A percentile compares a stretch with the other conserved stretches of the same genome.
phyloP scores from a whole-genome alignment of 1,140 invertebrate genomes.

The Maniola jurtina region DNA sequence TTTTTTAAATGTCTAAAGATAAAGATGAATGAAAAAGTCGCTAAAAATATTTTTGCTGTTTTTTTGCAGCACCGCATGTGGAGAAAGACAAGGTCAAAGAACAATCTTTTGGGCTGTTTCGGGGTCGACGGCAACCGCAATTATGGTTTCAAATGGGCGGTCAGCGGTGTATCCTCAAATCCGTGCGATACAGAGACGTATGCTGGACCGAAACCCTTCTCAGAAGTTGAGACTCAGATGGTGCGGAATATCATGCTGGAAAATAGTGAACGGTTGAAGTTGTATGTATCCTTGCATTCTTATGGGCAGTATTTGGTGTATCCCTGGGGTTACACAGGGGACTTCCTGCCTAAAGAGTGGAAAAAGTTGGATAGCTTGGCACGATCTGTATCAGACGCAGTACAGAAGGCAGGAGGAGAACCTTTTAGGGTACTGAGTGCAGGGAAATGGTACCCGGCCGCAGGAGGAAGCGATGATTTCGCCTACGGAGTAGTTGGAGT shows the following conservation, averaged over 20 bases:
- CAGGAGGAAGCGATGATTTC: constrained; percentile 86
- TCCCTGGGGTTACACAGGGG: constrained; percentile 80
- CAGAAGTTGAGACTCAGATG: constrained; percentile 85
- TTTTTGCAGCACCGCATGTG: constrained; percentile 78
- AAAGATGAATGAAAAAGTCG: no score
- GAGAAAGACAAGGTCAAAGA: constrained; percentile 80
- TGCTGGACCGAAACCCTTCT: constrained; percentile 85
- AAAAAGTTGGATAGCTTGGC: constrained; percentile 55
- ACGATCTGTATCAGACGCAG: constrained; percentile 56
- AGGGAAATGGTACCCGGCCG: constrained; percentile 80
- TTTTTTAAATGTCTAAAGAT: no score
- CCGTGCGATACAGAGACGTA: constrained; percentile 85
- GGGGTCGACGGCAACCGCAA: constrained; percentile 85
- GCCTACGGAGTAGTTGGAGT: constrained; percentile 82
- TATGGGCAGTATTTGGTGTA: constrained; percentile 82
- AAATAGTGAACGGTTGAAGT: constrained; percentile 77
- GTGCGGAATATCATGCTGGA: constrained; percentile 80
- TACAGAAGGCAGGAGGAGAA: constrained; percentile 63
- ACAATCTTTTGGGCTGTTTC: constrained; percentile 64
- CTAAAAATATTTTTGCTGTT: constrained; percentile 3
- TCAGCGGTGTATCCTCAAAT: constrained; percentile 81
- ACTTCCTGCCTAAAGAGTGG: constrained; percentile 55
- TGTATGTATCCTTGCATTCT: constrained; percentile 85
- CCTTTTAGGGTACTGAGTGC: constrained; percentile 78
- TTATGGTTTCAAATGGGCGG: constrained; percentile 83